Conservation (phyloP, 2,797 vertebrate species). For the Phalanger gymnotis region DNA sequence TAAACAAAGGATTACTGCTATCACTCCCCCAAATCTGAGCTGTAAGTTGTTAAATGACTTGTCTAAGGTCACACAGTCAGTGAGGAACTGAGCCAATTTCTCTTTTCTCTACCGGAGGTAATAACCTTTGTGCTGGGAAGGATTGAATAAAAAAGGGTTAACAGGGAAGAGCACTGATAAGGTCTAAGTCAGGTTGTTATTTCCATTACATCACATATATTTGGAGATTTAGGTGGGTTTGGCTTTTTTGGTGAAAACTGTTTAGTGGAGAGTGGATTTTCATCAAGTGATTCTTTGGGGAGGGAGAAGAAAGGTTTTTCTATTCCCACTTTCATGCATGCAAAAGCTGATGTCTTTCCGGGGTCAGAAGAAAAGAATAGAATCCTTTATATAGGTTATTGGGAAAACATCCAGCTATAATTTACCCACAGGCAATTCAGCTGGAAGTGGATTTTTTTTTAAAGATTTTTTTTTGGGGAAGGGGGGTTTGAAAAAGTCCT, state of each 20-base stretch:
- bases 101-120: background rate
- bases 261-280: background rate
- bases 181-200: background rate
- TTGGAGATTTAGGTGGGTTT: background rate
- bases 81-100: background rate
- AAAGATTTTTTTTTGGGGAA: too few relatives aligned
- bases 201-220: background rate
- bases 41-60: background rate
- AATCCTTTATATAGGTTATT: background rate
- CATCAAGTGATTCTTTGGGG: background rate
- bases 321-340: background rate
- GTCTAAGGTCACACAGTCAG: background rate
- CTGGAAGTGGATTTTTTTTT: background rate
- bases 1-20: background rate
- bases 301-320: background rate
- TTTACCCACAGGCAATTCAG: constrained; percentile 14
- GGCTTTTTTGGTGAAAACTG: background rate
- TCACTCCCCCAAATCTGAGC: background rate
- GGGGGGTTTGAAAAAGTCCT: background rate
- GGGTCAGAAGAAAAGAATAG: background rate
- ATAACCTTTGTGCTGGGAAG: background rate
- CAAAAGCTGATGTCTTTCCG: background rate
- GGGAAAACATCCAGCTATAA: constrained; percentile 43
- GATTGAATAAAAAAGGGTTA: background rate
- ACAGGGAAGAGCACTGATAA: background rate